Conservation (phyloP, 1,140 invertebrate genomes). For the Danaus melanippus region DNA sequence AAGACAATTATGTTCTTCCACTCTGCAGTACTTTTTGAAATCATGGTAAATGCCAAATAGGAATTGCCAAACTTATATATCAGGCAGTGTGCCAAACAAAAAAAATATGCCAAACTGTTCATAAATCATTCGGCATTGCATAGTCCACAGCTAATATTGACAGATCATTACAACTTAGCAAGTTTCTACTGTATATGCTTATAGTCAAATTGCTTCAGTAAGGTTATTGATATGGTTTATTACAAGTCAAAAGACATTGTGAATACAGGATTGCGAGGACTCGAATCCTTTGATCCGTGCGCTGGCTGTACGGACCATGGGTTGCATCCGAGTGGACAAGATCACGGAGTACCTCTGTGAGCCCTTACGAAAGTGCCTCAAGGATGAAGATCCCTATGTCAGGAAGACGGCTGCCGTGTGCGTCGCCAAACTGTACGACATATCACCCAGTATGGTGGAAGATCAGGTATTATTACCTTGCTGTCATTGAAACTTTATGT, state of each 20-base stretch:
- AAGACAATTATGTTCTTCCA: too few species aligned
- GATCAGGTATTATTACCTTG: constrained; percentile 73
- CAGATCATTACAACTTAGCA: constrained; percentile 17
- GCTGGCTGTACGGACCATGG: constrained; percentile 99
- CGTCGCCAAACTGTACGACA: constrained; percentile 99
- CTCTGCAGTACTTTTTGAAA: too few species aligned
- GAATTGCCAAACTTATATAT: too few species aligned
- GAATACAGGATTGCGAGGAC: constrained; percentile 96
- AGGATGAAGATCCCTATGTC: constrained; percentile 99
- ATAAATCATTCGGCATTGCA: too few species aligned
- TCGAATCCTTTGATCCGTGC: constrained; percentile 99
- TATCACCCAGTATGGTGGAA: constrained; percentile 97
- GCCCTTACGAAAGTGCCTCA: constrained; percentile 97
- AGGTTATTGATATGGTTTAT: constrained; percentile 36
- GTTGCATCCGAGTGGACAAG: constrained; percentile 99
- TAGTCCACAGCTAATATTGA: too few species aligned
- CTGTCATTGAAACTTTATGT: too few species aligned
- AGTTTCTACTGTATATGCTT: constrained; percentile 51
- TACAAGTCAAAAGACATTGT: constrained; percentile 23
- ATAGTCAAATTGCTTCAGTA: constrained; percentile 56
- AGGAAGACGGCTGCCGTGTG: constrained; percentile 99
- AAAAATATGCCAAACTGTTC: too few species aligned
- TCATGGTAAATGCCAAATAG: too few species aligned
- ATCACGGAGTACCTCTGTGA: constrained; percentile 99
- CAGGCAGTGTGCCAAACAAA: too few species aligned